Conservation (phyloP, 2,113 vertebrate genomes). For the Synchiropus splendidus region DNA sequence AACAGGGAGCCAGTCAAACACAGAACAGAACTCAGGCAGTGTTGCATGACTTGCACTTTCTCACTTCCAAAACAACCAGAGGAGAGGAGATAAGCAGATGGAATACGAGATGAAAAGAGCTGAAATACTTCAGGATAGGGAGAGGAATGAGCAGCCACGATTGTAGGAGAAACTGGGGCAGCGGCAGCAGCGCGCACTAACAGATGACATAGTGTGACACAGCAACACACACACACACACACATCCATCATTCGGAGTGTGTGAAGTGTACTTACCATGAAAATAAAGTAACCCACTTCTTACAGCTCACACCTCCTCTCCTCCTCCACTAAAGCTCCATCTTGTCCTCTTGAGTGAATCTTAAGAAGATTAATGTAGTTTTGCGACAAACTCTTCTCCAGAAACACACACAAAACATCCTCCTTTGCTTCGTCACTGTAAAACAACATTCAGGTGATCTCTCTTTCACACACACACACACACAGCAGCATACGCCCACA, state of each 20-base stretch:
- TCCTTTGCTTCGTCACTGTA: constrained; percentile 48
- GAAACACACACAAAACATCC: not conserved
- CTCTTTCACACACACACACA: constrained; percentile 16
- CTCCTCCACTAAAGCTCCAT: too few species aligned
- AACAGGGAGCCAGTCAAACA: constrained; percentile 25
- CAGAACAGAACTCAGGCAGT: constrained; percentile 42
- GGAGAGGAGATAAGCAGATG: constrained; percentile 1
- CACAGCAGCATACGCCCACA: constrained; percentile 51
- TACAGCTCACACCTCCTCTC: too few species aligned
- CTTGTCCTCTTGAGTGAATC: too few species aligned
- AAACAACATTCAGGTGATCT: constrained; percentile 42
- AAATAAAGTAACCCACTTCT: too few species aligned
- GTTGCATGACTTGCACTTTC: constrained; percentile 67
- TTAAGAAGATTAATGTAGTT: too few species aligned
- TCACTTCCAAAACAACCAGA: constrained; percentile 34
- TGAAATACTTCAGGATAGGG: constrained; percentile 20
- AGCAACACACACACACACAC: constrained; percentile 9
- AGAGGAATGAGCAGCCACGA: constrained; percentile 14
- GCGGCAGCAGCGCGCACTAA: constrained; percentile 31
- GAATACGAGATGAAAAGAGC: not conserved
- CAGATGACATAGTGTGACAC: constrained; percentile 33
- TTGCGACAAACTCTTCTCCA: too few species aligned
- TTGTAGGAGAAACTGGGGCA: constrained; percentile 47
- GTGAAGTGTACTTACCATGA: too few species aligned
- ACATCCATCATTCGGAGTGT: constrained; percentile 11